These are phyloP conservation scores for Hirtodrosophila confusa DNA, from an alignment of 2,888 invertebrate species.

Conservation along the genomic window DNA sequence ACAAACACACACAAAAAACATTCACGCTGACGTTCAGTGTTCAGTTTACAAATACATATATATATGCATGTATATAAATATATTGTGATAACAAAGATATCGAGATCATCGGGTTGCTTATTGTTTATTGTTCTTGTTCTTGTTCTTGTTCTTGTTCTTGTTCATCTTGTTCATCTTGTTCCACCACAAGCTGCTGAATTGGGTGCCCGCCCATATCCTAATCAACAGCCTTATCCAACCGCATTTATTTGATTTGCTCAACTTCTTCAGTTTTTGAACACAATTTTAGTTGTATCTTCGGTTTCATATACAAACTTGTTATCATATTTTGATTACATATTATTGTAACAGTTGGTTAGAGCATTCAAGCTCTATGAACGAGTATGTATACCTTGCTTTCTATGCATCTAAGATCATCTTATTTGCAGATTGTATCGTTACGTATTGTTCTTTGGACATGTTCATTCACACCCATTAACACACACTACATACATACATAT, in stretches of 20 bases:
- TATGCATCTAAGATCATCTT: background rate
- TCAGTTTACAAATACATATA: background rate
- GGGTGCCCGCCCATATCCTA: conserved; percentile 22
- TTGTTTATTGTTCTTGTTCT: conserved; percentile 7
- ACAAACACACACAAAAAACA: conserved; percentile 27
- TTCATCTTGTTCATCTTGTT: background rate
- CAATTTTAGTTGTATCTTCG: too few relatives aligned
- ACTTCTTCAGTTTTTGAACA: too few relatives aligned
- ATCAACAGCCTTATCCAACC: too few relatives aligned
- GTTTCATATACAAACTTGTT: too few relatives aligned
- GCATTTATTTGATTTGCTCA: too few relatives aligned
- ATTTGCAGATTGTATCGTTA: conserved; percentile 15
- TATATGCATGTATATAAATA: conserved; percentile 2
- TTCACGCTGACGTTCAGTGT: conserved; percentile 5
- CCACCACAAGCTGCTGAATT: conserved; percentile 3
- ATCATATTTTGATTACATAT: too few relatives aligned
- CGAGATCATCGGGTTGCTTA: conserved; percentile 17
- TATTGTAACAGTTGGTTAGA: too few relatives aligned
- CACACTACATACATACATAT: conserved; percentile 4
- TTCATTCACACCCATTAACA: conserved; percentile 5
- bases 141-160: too few relatives aligned
- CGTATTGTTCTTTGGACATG: conserved; percentile 7
- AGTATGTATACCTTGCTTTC: background rate
- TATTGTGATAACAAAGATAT: conserved; percentile 8
- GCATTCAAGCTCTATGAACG: background rate